Evolutionary conservation across 2,113 vertebrate genomes (phyloP).

Genomic region (Pangasianodon gigas): DNA sequence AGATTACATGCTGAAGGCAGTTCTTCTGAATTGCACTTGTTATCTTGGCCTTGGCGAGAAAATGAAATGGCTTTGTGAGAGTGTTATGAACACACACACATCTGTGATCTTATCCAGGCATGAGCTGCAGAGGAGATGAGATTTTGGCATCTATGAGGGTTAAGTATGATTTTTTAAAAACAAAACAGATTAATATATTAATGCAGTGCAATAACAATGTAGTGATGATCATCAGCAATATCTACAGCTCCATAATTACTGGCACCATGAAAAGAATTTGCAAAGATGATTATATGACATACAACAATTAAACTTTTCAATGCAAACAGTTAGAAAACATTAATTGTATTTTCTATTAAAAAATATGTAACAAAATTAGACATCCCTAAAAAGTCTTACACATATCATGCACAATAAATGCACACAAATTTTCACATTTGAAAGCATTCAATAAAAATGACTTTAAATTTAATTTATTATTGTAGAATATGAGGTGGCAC

Average conservation of each 20-base stretch:
- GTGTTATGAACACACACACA: conserved; percentile 18
- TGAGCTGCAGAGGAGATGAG: conserved; percentile 1
- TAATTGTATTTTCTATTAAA: background rate
- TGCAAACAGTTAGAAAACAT: background rate
- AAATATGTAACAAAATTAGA: background rate
- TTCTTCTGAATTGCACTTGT: conserved; percentile 21
- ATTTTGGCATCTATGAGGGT: background rate
- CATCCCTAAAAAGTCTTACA: too few species aligned
- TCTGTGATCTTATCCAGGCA: background rate
- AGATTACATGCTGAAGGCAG: conserved; percentile 38
- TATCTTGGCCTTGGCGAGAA: background rate
- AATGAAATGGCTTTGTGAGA: conserved; percentile 25
- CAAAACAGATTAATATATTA: background rate
- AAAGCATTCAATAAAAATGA: background rate
- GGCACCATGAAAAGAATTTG: background rate
- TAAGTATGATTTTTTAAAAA: background rate
- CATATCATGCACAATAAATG: too few species aligned
- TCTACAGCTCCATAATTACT: background rate
- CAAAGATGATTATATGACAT: background rate
- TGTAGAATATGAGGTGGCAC: background rate
- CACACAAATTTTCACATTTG: background rate
- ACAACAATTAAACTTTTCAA: background rate
- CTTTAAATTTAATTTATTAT: background rate
- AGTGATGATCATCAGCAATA: background rate
- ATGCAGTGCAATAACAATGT: background rate